Percentiles rank a stretch among this genome's conserved stretches.
phyloP scores from a whole-genome alignment of 2,888 invertebrate genomes.

The Gymnosoma rotundatum region DNA sequence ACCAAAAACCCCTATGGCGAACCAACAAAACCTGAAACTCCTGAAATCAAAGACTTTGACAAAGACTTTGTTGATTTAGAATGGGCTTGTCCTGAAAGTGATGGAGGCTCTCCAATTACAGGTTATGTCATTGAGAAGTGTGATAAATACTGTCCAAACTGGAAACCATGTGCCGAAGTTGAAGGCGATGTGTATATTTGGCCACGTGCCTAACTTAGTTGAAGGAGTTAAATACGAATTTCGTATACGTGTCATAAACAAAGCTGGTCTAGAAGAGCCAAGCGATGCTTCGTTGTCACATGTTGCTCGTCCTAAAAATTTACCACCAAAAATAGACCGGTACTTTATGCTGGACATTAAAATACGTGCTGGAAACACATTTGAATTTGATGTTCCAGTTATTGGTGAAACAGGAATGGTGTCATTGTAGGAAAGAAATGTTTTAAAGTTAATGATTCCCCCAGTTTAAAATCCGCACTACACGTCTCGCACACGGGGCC shows the following conservation, averaged over 20 bases:
- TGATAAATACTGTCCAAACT: conserved; percentile 93
- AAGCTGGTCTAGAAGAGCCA: conserved; percentile 95
- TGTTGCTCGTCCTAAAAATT: conserved; percentile 93
- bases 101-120: conserved; percentile 96
- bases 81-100: conserved; percentile 90
- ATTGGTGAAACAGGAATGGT: conserved; percentile 96
- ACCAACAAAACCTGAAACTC: conserved; percentile 92
- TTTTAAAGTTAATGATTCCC: no score
- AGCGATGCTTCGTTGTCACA: conserved; percentile 94
- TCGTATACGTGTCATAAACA: conserved; percentile 94
- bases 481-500: no score
- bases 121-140: conserved; percentile 96
- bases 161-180: conserved; percentile 96
- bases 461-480: no score
- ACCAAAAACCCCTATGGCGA: conserved; percentile 98
- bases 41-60: conserved; percentile 96
- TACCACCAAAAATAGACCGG: conserved; percentile 97
- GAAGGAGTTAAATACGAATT: conserved; percentile 97
- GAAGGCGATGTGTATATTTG: conserved; percentile 92
- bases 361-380: conserved; percentile 93
- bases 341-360: conserved; percentile 95
- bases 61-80: conserved; percentile 95
- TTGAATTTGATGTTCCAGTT: conserved; percentile 95
- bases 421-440: conserved; percentile 89
- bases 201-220: conserved; percentile 93